Evolutionary conservation across 37 sponge, comb jelly and placozoan species (phyloP), one percentile per base, ranked within the genome.

Genomic region (Petrosia ficiformis): DNA sequence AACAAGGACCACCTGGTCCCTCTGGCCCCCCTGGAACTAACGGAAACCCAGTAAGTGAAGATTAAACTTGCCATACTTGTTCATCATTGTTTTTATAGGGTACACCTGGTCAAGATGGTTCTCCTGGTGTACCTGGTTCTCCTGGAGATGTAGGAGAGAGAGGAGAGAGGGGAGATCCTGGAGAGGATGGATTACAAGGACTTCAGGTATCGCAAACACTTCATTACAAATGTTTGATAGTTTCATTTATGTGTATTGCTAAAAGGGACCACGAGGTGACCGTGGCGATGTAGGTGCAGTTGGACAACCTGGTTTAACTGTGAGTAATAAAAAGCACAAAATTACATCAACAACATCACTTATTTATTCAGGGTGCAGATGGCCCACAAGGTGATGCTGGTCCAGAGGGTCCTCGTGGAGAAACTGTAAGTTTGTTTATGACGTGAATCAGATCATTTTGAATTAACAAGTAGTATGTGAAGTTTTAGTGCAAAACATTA

Each of bases 91-190:
- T 6, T 61, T 61, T 72, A 21, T 39, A 89, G 89, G 89, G 89
- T 48, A 67, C 80, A 30, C 67, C 80, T 22, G 89, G 89, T 21
- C 76, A 67, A 35, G 84, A 79, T 65, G 89, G 89, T 24, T 42
- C 80, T 34, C 70, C 70, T 5, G 89, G 89, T 19, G 40, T 58
- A 3, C 84, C 89, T 35, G 89, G 89, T 36, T 14, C 70, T 24
- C 42, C 70, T 33, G 70, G 70, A 6, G 42, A 36, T 40, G 39
- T 36, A 61, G 87, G 87, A 29, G 73, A 80, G 25, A 38, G 57
- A 28, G 87, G 87, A 40, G 59, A 60, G 52, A 80, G 77, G 39
- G 87, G 87, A 65, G 87, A 87, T 31, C 39, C 71, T 2, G 87
- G 87, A 0, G 43, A 35, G 6, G 61, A 41, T 31, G 87, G 87